Evolutionary conservation across 2,113 vertebrate species (phyloP).

Genomic region (Mesembrinibis cayennensis): DNA sequence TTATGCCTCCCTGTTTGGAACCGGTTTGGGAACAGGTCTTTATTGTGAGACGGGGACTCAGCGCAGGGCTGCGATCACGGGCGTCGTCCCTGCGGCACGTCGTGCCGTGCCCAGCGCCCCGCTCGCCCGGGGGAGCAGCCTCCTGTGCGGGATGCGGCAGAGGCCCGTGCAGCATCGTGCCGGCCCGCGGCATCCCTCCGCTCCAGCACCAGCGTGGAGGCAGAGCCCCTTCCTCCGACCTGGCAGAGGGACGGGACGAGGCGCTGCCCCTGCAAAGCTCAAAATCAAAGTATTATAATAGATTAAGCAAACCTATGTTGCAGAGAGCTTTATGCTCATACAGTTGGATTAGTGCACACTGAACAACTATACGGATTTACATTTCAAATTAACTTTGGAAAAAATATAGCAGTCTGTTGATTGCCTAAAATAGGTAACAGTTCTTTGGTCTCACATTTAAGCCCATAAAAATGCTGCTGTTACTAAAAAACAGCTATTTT

Average conservation of each 20-base stretch:
- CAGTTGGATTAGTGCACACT: not conserved
- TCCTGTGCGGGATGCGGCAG: rapidly evolving
- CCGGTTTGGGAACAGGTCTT: not conserved
- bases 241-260: not conserved
- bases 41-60: not conserved
- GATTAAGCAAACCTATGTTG: not conserved
- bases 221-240: not conserved
- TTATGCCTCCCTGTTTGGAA: not conserved
- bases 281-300: rapidly evolving
- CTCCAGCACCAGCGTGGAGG: rapidly evolving
- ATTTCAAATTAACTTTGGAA: not conserved
- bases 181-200: not conserved
- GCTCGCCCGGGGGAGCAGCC: rapidly evolving
- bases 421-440: not conserved
- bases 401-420: not conserved
- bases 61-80: rapidly evolving
- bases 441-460: conserved; percentile 1
- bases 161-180: not conserved
- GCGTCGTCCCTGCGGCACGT: rapidly evolving
- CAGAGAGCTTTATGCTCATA: not conserved
- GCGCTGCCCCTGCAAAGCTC: not conserved
- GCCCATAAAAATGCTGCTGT: not conserved
- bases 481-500: not conserved
- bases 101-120: not conserved
- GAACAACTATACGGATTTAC: not conserved